A percentile compares a stretch with the other conserved stretches of the same genome.
These are phyloP conservation scores for Vollenhovia emeryi DNA, from an alignment of 1,140 invertebrate species.

Conservation along the genomic window DNA sequence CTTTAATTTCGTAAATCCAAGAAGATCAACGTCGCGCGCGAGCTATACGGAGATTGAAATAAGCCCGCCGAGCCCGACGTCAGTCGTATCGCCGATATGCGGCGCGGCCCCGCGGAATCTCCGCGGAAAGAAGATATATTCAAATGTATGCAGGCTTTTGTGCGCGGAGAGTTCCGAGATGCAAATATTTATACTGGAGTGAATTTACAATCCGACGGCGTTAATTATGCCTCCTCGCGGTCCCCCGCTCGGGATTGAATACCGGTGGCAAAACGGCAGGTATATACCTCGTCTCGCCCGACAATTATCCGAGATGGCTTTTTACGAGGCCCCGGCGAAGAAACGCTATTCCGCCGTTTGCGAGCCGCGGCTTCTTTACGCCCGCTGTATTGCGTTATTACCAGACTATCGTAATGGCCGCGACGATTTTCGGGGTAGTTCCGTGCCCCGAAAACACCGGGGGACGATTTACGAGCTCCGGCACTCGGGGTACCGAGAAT, in stretches of 20 bases:
- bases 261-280: conserved; percentile 27
- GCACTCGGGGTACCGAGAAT: not conserved
- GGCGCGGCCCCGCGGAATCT: conserved; percentile 23
- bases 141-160: conserved; percentile 55
- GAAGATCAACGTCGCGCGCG: conserved; percentile 49
- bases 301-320: conserved; percentile 47
- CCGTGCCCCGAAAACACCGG: not conserved
- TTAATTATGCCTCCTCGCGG: conserved; percentile 59
- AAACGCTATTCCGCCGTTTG: not conserved
- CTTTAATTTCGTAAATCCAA: conserved; percentile 52
- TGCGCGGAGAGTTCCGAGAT: conserved; percentile 17
- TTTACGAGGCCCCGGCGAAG: conserved; percentile 11
- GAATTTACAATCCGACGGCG: conserved; percentile 34
- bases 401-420: not conserved
- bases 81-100: conserved; percentile 53
- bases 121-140: conserved; percentile 45
- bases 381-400: not conserved
- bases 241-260: conserved; percentile 36
- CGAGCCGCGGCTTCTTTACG: not conserved
- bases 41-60: conserved; percentile 56
- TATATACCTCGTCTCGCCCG: not conserved
- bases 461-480: not conserved
- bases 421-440: not conserved
- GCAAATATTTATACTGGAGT: conserved; percentile 56
- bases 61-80: conserved; percentile 34